A percentile compares a stretch with the other conserved stretches of the same genome.
Conservation (phyloP, 1,140 invertebrate genomes). For the Hylaeus volcanicus region DNA sequence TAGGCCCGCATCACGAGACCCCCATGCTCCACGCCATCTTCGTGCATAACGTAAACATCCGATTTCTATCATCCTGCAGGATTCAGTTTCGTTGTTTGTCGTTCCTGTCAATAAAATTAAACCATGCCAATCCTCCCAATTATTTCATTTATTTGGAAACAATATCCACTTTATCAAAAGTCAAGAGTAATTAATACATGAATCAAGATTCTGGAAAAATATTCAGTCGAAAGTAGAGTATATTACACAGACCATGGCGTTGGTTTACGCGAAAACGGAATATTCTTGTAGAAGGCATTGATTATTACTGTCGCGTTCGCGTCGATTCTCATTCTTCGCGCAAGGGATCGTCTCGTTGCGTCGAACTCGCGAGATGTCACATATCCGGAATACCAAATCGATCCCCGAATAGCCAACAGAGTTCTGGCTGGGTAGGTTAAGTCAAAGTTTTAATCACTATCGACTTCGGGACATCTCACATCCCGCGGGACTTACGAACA, state of each 20-base stretch:
- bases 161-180: too few species aligned
- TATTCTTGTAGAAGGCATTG: slow-evolving; percentile 36
- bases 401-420: slow-evolving; percentile 66
- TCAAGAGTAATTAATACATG: too few species aligned
- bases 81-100: slow-evolving; percentile 37
- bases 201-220: too few species aligned
- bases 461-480: slow-evolving; percentile 70
- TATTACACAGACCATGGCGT: too few species aligned
- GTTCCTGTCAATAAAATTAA: too few species aligned
- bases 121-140: too few species aligned
- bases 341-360: slow-evolving; percentile 56
- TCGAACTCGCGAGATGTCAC: slow-evolving; percentile 57
- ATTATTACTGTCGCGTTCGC: slow-evolving; percentile 51
- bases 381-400: slow-evolving; percentile 71
- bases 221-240: too few species aligned
- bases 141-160: too few species aligned
- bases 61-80: slow-evolving; percentile 43
- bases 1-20: slow-evolving; percentile 71
- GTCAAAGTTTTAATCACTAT: slow-evolving; percentile 78
- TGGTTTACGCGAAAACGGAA: background rate
- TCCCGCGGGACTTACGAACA: slow-evolving; percentile 63
- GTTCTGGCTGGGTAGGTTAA: slow-evolving; percentile 68
- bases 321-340: slow-evolving; percentile 61
- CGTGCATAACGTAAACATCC: slow-evolving; percentile 73
- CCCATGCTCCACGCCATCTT: slow-evolving; percentile 59